Base-by-base conservation (phyloP, 92 coral and sea anemone species). In the Plumapathes pennacea region DNA sequence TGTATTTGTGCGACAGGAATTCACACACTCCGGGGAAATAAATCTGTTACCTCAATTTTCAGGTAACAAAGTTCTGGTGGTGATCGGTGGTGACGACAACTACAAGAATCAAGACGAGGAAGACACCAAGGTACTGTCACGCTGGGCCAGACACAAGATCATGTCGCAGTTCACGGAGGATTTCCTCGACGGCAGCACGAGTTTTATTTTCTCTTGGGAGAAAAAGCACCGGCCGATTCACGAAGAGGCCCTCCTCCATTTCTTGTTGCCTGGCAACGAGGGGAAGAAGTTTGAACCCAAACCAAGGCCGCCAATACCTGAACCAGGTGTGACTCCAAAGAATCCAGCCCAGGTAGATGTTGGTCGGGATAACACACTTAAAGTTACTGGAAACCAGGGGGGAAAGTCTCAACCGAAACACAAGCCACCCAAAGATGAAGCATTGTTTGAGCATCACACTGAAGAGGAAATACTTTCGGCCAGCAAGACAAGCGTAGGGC, bases 131-230 rank as follows among this genome's bases (percentile, higher is more conserved):
- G 39, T 76, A 1, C 39, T 76, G 10, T 76, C 83, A 20, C 63
- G 77, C 0, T 76, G 83, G 83, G 83, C 78, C 9, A 32, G n/a
- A 3, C 39, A 60, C 21, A 69, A 68, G 28, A 21, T 76, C 2
- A 47, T 72, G 22, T 52, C 72, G 7, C 78, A 77, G 54, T 77
- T 77, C 49, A 20, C 42, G 9, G 26, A 34, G 1, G 84, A 60
- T 41, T 77, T 31, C 47, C 29, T 77, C 37, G 72, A 77, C 50
- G 84, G 84, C 12, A 53, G 71, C 29, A 76, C 57, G 38, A 68
- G 83, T 25, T 76, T 76, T 15, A 39, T 76, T 23, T 61, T 77
- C 38, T 77, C 84, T 8, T 77, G 84, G 83, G 67, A 68, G 38
- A 33, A 58, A 33, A 28, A 58, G 26, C 70, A 76, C 61, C 37